These are phyloP conservation scores for Noctilio leporinus DNA, from an alignment of 2,113 vertebrate species.

Conservation along the genomic window DNA sequence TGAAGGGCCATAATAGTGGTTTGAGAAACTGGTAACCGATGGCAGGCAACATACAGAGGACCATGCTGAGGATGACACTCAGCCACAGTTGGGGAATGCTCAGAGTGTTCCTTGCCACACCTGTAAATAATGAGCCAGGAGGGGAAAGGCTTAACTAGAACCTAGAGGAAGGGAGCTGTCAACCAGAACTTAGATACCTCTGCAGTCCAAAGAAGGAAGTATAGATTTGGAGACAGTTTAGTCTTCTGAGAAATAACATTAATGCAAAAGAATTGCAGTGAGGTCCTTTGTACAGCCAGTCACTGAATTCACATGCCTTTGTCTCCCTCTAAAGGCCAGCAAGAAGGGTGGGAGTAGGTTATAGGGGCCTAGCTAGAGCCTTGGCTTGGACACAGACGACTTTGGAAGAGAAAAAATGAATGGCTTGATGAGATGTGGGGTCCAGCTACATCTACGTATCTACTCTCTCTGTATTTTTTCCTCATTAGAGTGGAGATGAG, in stretches of 20 bases:
- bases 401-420: background rate
- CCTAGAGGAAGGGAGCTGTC: background rate
- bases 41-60: constrained; percentile 87
- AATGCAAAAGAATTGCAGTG: background rate
- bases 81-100: constrained; percentile 90
- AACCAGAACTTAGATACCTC: background rate
- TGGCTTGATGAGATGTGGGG: background rate
- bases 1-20: constrained; percentile 81
- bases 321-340: constrained; percentile 13
- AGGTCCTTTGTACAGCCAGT: background rate
- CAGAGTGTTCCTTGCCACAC: constrained; percentile 89
- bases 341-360: background rate
- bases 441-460: background rate
- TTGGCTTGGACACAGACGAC: background rate
- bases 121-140: constrained; percentile 73
- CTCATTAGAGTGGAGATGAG: background rate
- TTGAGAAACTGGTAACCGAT: constrained; percentile 85
- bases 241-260: background rate
- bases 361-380: background rate
- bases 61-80: constrained; percentile 84
- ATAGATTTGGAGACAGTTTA: background rate
- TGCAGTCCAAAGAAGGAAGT: background rate
- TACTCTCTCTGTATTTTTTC: background rate
- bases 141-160: background rate
- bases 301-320: background rate